A percentile compares a stretch with the other conserved stretches of the same genome.
phyloP scores from a whole-genome alignment of 92 coral and sea anemone genomes.

The Metridium senile region DNA sequence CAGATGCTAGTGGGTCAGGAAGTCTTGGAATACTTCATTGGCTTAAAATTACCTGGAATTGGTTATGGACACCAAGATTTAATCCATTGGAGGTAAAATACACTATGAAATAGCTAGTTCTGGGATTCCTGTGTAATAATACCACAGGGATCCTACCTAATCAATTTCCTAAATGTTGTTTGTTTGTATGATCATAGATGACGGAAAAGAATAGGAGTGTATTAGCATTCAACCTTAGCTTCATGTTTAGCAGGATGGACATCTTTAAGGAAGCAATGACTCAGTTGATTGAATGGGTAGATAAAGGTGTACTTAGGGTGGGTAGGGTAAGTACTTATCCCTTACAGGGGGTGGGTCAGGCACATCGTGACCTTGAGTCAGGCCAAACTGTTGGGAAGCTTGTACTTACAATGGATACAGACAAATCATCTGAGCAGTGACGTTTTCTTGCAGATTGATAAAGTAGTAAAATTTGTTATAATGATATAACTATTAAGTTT shows the following conservation, averaged over 20 bases:
- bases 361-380: slow-evolving; percentile 93
- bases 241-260: slow-evolving; percentile 75
- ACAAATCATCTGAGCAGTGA: background rate
- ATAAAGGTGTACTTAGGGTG: slow-evolving; percentile 71
- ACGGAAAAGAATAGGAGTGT: slow-evolving; percentile 81
- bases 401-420: slow-evolving; percentile 76
- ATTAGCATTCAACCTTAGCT: slow-evolving; percentile 95
- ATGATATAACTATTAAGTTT: too few species aligned
- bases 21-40: slow-evolving; percentile 69
- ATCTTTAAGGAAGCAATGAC: slow-evolving; percentile 77
- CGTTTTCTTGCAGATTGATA: too few species aligned
- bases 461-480: too few species aligned
- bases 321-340: slow-evolving; percentile 86
- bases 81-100: slow-evolving; percentile 88
- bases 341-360: slow-evolving; percentile 72
- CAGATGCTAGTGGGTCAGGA: slow-evolving; percentile 74
- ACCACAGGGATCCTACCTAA: background rate
- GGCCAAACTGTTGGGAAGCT: slow-evolving; percentile 94
- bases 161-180: too few species aligned
- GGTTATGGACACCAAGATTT: slow-evolving; percentile 79
- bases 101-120: background rate
- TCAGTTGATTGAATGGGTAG: slow-evolving; percentile 82
- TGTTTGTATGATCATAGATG: too few species aligned
- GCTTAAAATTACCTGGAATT: slow-evolving; percentile 86
- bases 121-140: background rate